Conservation (phyloP, 2,113 vertebrate genomes). For the Mesoclemmys tuberculata region DNA sequence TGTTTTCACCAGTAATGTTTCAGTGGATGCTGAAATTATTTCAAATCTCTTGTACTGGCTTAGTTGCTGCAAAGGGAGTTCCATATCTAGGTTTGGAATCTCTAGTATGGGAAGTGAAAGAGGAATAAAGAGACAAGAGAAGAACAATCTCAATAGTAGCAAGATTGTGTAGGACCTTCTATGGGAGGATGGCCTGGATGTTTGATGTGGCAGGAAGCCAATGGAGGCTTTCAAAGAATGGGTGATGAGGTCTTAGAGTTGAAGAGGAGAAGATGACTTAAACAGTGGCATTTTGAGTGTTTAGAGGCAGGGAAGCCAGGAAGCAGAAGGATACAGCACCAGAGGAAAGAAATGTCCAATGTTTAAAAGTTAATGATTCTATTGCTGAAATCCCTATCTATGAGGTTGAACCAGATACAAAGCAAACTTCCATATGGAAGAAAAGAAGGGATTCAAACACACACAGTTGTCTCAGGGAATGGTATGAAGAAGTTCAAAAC, state of each 20-base stretch:
- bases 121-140: neutral
- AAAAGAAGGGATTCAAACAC: neutral
- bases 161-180: neutral
- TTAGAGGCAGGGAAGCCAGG: too few species aligned
- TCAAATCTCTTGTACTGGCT: neutral
- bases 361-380: neutral
- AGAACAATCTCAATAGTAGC: neutral
- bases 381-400: neutral
- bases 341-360: neutral
- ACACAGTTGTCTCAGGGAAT: neutral
- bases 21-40: neutral
- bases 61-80: neutral
- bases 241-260: neutral
- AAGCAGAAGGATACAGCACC: too few species aligned
- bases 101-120: too few species aligned
- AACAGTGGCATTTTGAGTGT: neutral
- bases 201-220: neutral
- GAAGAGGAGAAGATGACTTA: too few species aligned
- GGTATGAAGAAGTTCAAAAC: neutral
- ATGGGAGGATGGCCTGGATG: neutral
- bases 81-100: neutral
- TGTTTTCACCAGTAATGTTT: neutral
- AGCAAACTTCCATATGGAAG: neutral
- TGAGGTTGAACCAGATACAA: neutral
- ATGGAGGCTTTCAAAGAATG: neutral